Evolutionary conservation across 2,888 invertebrate genomes (phyloP).

Genomic region (Epinotia demarniana): DNA sequence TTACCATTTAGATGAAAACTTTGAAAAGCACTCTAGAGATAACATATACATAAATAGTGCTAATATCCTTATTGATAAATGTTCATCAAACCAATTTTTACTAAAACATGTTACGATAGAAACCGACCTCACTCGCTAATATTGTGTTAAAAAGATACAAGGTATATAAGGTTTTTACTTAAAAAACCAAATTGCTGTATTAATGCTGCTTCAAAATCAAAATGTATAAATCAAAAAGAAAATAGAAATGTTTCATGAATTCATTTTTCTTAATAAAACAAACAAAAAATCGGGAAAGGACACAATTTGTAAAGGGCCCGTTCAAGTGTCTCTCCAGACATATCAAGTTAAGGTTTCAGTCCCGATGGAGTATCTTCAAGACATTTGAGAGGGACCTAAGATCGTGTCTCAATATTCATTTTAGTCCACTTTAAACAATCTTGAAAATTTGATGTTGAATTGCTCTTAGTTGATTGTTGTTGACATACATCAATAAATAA

Average conservation of each 20-base stretch:
- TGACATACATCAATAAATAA: neutral
- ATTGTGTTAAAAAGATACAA: too few species aligned
- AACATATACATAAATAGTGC: too few species aligned
- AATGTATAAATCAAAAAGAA: neutral
- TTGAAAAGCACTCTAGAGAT: neutral
- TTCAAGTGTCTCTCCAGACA: constrained; percentile 5
- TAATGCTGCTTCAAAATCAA: neutral
- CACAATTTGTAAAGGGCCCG: neutral
- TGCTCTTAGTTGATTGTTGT: neutral
- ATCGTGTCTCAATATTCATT: neutral
- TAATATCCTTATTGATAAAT: too few species aligned
- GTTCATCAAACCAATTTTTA: too few species aligned
- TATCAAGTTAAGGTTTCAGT: constrained; percentile 20
- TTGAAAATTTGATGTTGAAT: neutral
- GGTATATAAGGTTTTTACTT: too few species aligned
- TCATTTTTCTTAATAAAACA: neutral
- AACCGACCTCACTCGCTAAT: neutral
- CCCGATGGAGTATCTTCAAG: neutral
- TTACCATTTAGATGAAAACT: neutral
- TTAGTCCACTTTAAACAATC: neutral
- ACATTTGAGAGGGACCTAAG: neutral
- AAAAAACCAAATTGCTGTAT: neutral
- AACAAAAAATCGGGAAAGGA: constrained; percentile 14
- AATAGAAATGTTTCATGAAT: neutral
- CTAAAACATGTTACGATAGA: too few species aligned